phyloP scores from a whole-genome alignment of 2,113 vertebrate genomes.

The Emydura subglobosa region DNA sequence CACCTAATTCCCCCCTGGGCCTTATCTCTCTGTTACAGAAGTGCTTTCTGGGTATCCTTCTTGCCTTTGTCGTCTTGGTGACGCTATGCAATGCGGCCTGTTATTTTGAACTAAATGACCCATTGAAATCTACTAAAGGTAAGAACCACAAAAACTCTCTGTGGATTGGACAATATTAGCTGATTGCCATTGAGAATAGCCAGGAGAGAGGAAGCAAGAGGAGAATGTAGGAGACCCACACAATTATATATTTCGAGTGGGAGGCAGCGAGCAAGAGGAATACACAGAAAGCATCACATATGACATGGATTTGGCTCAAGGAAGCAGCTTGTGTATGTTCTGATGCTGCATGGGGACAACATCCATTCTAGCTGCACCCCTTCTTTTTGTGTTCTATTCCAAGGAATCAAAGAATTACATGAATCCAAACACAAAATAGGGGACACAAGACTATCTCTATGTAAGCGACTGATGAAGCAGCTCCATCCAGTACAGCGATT shows the following conservation, averaged over 20 bases:
- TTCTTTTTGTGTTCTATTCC: neutral
- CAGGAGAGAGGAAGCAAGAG: neutral
- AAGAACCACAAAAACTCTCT: neutral
- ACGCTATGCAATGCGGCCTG: slow-evolving; percentile 23
- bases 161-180: neutral
- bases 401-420: neutral
- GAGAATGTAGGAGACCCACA: neutral
- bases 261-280: neutral
- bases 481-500: neutral
- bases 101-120: rapidly evolving
- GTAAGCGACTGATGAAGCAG: neutral
- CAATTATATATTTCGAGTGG: neutral
- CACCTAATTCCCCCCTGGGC: neutral
- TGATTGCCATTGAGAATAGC: neutral
- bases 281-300: neutral
- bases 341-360: neutral
- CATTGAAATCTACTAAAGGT: rapidly evolving
- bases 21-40: slow-evolving; percentile 50
- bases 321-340: neutral
- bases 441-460: neutral
- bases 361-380: neutral
- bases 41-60: slow-evolving; percentile 12
- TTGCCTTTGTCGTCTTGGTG: neutral
- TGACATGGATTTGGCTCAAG: neutral
- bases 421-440: neutral